Evolutionary conservation across 2,113 vertebrate genomes (phyloP), one percentile per base, ranked within the genome.

Genomic region (Tinamus guttatus): DNA sequence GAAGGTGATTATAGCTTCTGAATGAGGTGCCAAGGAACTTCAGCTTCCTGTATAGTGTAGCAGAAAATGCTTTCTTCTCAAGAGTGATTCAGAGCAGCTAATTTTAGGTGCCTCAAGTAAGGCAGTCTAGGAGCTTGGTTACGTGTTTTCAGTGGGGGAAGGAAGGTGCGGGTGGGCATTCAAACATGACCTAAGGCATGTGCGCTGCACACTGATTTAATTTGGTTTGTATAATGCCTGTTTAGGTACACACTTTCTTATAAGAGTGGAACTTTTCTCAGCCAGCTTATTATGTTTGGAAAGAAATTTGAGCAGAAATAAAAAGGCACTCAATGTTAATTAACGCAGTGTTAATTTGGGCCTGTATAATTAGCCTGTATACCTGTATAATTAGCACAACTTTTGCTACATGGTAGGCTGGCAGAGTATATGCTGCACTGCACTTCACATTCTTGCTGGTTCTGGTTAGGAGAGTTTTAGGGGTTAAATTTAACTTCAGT

Each of bases 101-200:
- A 97, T 94, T 96, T 97, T 97, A 96, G 83, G 52, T 92, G 28
- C 41, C 69, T 93, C 86, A 94, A 94, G 77, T 73, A 51, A 96
- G 74, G 43, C 81, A 94, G 77, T 90, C 77, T 90, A 86, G 95
- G 89, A 73, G 34, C 38, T 90, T 49, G 38, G 5, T 45, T 73
- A 43, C n/a, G 24, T 75, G 69, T 84, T 88, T 81, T 41, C 56
- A 64, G 58, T n/a, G 83, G 58, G 86, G 51, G 86, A 86, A 71
- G 86, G 81, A 3, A 5, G 63, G 41, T 18, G 52, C 27, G 8
- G 28, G 54, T 18, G 54, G 54, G 28, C 54, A 18, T 86, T 94
- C 81, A 6, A 6, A 25, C 56, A 63, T 64, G 64, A 78, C 28
- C 56, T 80, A 63, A 63, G 67, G 76, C 45, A 70, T 79, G 75